Conservation (phyloP, 1,140 invertebrate species). For the Ceratoteleas bidentatus region DNA sequence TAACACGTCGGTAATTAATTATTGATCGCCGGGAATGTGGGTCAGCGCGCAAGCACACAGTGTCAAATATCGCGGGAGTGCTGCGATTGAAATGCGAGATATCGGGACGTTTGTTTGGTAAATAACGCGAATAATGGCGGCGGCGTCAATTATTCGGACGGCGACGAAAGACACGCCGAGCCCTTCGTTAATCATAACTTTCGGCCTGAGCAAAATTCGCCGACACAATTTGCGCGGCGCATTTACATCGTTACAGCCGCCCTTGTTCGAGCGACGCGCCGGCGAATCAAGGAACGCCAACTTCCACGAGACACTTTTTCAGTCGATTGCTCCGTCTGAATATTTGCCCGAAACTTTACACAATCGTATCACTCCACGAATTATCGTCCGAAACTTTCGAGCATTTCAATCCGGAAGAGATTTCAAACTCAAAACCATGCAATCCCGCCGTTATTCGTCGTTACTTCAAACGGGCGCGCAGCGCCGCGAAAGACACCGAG, state of each 20-base stretch:
- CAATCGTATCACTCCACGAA: slow-evolving; percentile 48
- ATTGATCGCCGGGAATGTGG: too few relatives aligned
- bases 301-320: slow-evolving; percentile 47
- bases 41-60: too few relatives aligned
- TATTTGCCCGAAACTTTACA: slow-evolving; percentile 51
- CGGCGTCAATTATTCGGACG: too few relatives aligned
- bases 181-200: slow-evolving; percentile 41
- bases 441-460: slow-evolving; percentile 34
- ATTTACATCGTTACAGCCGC: slow-evolving; percentile 52
- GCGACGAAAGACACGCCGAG: too few relatives aligned
- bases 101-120: too few relatives aligned
- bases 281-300: slow-evolving; percentile 30
- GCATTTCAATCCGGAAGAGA: slow-evolving; percentile 41
- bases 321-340: slow-evolving; percentile 39
- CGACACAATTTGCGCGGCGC: slow-evolving; percentile 28
- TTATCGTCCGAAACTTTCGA: slow-evolving; percentile 49
- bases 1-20: too few relatives aligned
- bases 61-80: too few relatives aligned
- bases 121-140: too few relatives aligned
- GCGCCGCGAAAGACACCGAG: neutral
- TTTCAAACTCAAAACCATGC: slow-evolving; percentile 52
- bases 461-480: slow-evolving; percentile 20
- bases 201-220: neutral
- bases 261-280: slow-evolving; percentile 19
- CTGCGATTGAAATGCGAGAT: too few relatives aligned